These are phyloP conservation scores for Machimus atricapillus DNA, from an alignment of 2,888 invertebrate species.

Conservation along the genomic window DNA sequence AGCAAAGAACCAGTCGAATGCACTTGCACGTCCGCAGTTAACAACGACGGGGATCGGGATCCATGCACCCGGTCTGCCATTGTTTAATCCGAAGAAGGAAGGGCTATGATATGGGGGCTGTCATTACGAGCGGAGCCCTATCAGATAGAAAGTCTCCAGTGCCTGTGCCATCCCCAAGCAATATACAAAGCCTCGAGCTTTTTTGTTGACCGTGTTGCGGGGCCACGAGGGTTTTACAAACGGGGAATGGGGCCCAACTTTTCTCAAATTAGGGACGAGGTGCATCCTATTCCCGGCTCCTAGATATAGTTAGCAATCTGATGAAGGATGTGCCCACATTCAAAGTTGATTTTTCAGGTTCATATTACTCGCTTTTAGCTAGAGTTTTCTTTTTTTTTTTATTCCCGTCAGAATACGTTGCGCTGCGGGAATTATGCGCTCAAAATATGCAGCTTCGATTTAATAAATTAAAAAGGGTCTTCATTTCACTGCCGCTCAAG, in stretches of 20 bases:
- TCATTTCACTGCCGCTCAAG: background rate
- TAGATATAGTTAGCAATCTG: background rate
- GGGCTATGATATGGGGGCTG: slow-evolving; percentile 2
- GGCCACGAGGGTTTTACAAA: background rate
- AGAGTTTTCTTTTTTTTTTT: slow-evolving; percentile 4
- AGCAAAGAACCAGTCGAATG: background rate
- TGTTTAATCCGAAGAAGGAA: slow-evolving; percentile 10
- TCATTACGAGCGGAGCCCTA: background rate
- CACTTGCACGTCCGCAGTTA: background rate
- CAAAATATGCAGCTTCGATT: slow-evolving; percentile 31
- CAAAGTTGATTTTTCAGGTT: slow-evolving; percentile 26
- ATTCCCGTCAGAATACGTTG: background rate
- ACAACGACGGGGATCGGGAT: background rate
- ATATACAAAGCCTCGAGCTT: background rate
- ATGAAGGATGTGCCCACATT: slow-evolving; percentile 26
- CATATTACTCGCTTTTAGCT: slow-evolving; percentile 13
- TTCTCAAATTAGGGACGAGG: background rate
- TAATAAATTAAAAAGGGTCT: slow-evolving; percentile 31
- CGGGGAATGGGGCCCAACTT: background rate
- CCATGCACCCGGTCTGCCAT: background rate
- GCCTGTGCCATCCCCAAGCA: background rate
- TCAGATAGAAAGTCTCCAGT: background rate
- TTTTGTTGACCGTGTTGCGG: slow-evolving; percentile 12
- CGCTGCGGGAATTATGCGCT: slow-evolving; percentile 2
- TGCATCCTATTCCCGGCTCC: background rate